Conservation (phyloP, 2,113 vertebrate genomes). For the Lophochroa leadbeateri region DNA sequence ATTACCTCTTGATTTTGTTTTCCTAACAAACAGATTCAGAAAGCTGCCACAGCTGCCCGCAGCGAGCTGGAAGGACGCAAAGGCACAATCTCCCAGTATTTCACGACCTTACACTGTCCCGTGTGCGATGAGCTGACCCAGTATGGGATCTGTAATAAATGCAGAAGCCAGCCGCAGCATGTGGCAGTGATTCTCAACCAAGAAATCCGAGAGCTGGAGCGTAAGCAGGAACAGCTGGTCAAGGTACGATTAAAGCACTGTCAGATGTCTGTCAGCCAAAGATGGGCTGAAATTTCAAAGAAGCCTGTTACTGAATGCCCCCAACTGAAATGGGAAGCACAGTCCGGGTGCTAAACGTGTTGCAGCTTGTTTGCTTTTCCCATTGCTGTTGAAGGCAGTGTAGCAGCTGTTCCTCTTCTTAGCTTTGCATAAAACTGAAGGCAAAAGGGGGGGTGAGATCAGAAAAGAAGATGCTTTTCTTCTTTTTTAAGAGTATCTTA, state of each 20-base stretch:
- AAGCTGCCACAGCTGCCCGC: slow-evolving; percentile 75
- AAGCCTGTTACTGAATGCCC: not conserved
- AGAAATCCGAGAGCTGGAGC: slow-evolving; percentile 88
- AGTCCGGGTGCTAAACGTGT: accelerated
- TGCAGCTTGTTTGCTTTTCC: not conserved
- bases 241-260: slow-evolving; percentile 79
- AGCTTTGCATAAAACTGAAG: not conserved
- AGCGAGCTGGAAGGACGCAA: slow-evolving; percentile 84
- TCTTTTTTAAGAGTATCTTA: not conserved
- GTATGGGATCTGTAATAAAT: slow-evolving; percentile 89
- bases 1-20: not conserved
- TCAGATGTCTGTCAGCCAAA: not conserved
- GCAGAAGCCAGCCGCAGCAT: slow-evolving; percentile 88
- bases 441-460: not conserved
- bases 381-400: not conserved
- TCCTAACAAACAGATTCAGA: slow-evolving; percentile 82
- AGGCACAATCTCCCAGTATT: slow-evolving; percentile 96
- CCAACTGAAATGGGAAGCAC: not conserved
- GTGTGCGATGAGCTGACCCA: slow-evolving; percentile 95
- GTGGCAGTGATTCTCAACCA: slow-evolving; percentile 90
- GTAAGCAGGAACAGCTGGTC: slow-evolving; percentile 87
- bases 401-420: not conserved
- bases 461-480: not conserved
- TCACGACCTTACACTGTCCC: slow-evolving; percentile 95
- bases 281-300: not conserved